Evolutionary conservation across 2,888 invertebrate genomes (phyloP), one percentile per base, ranked within the genome.

Genomic region (Chaitophorus viminalis): DNA sequence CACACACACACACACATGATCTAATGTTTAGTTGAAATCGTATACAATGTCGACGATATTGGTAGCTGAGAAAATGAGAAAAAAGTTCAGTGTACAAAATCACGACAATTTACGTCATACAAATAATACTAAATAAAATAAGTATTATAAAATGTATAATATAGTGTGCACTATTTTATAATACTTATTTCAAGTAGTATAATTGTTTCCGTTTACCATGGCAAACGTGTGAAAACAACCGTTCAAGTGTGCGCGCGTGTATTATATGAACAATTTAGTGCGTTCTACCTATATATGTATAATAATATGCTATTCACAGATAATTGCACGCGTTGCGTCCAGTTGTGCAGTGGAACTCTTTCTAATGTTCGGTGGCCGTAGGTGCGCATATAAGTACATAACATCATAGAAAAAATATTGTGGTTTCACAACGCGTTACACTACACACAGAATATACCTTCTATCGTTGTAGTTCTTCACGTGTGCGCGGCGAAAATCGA

Each of bases 1-100:
- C 39, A 75, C 74, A 60, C 60, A 83, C 83, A 36, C 36, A 75
- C 31, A 60, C 83, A 75, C 83, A 83, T 75, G 65, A 31, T 76
- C 84, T 65, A 65, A 65, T 76, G 65, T 84, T 84, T 84, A 84
- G 65, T 76, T 65, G 6, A 83, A 82, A 72, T 36, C 46, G 70
- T 65, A 33, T 60, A 31, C 46, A 82, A 65, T 65, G 18, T 36
- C 33, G 31, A 65, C 65, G 39, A 68, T 21, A 65, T 68, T 65
- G 36, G 46, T 46, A 11, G 46, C 46, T n/a, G n/a, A 46, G 46
- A 46, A 46, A 18, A n/a, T n/a, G 18, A 46, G n/a, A 46, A 68
- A 68, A 18, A 78, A 8, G 21, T 25, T 25, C 60, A 25, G 8
- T 25, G 14, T 46, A 11, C 60, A 25, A 60, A 60, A 65, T 29